Evolutionary conservation across 2,797 vertebrate species (phyloP), one percentile per base, ranked within the genome.

Genomic region (Ara ararauna): DNA sequence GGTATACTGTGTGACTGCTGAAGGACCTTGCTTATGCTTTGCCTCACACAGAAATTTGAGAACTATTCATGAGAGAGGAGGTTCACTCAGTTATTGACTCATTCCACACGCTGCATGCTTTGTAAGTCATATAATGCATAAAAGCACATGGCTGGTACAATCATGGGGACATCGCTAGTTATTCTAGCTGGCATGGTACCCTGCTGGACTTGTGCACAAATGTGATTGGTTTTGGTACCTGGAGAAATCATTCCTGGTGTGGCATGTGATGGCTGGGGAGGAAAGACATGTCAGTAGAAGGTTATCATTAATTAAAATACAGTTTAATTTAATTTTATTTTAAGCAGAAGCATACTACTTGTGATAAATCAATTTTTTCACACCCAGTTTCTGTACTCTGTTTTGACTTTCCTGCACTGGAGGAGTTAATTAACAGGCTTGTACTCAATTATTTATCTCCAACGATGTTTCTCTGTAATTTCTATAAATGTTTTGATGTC

Each of bases 401-500:
- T 77, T 85, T 87, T 73, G 87, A 60, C 51, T 92, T 79, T 75
- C 26, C 58, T 90, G 17, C 20, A 24, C 15, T 74, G 53, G 32
- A 81, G 20, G 40, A 96, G 23, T 74, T 94, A 85, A 77, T 92
- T 93, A 84, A 53, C 68, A 90, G 87, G 12, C 77, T 76, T 78
- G 24, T 72, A 42, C 23, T 67, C 73, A 72, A 23, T 87, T 89
- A 82, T 71, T 87, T 79, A 56, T 93, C 76, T 92, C 75, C 51
- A 79, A 51, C 61, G 19, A 34, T 75, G n/a, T 82, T 89, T 56
- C 74, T 91, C 50, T 82, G 13, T 83, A 84, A 87, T 85, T 96
- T 91, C 68, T 89, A 13, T 54, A 70, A 76, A 54, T 26, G 67
- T 94, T 95, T 91, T 93, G 61, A 92, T 89, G 73, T 87, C 72